Conservation (phyloP, 2,113 vertebrate genomes). For the Acrocephalus arundinaceus region DNA sequence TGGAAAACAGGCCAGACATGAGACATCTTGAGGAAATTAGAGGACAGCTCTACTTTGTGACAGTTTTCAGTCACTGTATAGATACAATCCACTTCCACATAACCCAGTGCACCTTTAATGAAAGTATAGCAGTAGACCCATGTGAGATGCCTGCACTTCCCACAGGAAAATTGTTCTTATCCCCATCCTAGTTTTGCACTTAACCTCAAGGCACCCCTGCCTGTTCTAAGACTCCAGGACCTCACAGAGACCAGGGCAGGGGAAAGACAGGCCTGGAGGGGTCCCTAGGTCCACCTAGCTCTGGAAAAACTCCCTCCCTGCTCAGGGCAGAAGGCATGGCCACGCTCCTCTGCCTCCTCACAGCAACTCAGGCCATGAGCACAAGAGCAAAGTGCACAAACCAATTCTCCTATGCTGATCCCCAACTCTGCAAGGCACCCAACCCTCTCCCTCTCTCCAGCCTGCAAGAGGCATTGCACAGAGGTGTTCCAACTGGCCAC, state of each 20-base stretch:
- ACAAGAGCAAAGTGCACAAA: background rate
- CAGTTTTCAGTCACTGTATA: background rate
- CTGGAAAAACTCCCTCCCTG: background rate
- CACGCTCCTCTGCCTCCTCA: background rate
- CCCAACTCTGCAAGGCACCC: background rate
- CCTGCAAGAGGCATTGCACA: background rate
- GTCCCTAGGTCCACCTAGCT: background rate
- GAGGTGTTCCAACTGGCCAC: background rate
- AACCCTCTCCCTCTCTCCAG: background rate
- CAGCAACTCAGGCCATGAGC: background rate
- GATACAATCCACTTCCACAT: background rate
- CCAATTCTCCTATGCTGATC: accelerated
- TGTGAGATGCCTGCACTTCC: background rate
- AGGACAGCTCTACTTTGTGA: accelerated
- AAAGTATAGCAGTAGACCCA: background rate
- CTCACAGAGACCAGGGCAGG: background rate
- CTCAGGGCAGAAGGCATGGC: background rate
- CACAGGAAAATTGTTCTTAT: accelerated
- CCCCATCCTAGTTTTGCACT: background rate
- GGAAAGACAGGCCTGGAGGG: background rate
- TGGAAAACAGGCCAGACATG: accelerated
- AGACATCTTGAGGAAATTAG: background rate
- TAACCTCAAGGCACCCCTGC: background rate
- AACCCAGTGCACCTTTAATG: accelerated
- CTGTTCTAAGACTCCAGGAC: background rate